Percentiles rank a stretch among this genome's conserved stretches.
Conservation (phyloP, 2,888 invertebrate genomes). For the Drosophila multiciliata region DNA sequence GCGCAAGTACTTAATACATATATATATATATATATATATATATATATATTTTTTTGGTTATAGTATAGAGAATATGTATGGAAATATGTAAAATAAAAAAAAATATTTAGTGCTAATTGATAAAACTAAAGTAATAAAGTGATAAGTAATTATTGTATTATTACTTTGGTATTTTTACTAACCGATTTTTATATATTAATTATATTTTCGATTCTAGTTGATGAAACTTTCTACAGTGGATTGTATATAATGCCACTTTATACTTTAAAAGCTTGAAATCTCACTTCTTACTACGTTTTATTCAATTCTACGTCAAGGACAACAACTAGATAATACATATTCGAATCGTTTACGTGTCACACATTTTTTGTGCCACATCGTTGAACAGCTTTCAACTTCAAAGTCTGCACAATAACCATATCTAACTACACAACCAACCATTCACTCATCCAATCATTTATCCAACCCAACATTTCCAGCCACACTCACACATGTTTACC, state of each 20-base stretch:
- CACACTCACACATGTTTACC: slow-evolving; percentile 20
- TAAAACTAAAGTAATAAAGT: not conserved
- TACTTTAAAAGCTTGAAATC: not conserved
- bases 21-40: not conserved
- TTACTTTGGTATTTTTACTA: not conserved
- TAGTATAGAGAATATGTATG: not conserved
- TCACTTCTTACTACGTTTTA: not conserved
- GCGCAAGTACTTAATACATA: not conserved
- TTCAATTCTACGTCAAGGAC: not conserved
- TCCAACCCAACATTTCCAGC: slow-evolving; percentile 2
- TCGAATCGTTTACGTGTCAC: not conserved
- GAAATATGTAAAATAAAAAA: not conserved
- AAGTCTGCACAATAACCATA: slow-evolving; percentile 15
- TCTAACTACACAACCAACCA: not conserved
- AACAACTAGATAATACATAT: not conserved
- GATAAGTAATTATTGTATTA: not conserved
- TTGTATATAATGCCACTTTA: not conserved
- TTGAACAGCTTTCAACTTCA: not conserved
- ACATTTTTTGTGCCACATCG: not conserved
- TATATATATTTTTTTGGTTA: not conserved
- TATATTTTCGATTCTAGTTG: not conserved
- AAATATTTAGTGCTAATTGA: not conserved
- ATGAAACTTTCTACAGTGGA: not conserved
- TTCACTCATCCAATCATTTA: slow-evolving; percentile 10
- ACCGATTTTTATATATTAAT: no score